These are phyloP conservation scores for Myotis davidii DNA, from an alignment of 2,113 vertebrate species.

Conservation along the genomic window DNA sequence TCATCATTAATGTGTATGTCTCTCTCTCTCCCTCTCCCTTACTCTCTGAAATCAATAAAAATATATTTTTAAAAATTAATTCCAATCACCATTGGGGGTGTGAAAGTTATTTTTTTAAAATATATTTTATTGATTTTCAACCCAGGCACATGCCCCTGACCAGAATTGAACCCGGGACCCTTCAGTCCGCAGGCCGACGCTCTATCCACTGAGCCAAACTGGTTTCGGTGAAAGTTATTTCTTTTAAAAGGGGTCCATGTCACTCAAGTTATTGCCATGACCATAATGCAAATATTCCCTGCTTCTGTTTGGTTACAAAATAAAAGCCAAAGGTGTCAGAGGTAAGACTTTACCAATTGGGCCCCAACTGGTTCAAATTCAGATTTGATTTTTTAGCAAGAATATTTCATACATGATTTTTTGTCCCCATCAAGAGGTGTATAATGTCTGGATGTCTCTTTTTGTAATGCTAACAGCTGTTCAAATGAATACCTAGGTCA, in stretches of 20 bases:
- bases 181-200: too few relatives aligned
- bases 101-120: conserved; percentile 11
- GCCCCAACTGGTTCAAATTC: conserved; percentile 3
- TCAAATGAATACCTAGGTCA: neutral
- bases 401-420: conserved; percentile 7
- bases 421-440: neutral
- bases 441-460: neutral
- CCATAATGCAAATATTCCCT: neutral
- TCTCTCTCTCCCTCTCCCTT: too few relatives aligned
- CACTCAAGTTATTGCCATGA: neutral
- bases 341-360: neutral
- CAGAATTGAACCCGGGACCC: too few relatives aligned
- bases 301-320: neutral
- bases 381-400: conserved; percentile 30
- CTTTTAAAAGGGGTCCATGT: neutral
- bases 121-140: too few relatives aligned
- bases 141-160: too few relatives aligned
- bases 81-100: neutral
- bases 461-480: neutral
- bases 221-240: conserved; percentile 2
- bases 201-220: too few relatives aligned
- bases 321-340: neutral
- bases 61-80: neutral
- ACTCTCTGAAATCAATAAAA: too few relatives aligned
- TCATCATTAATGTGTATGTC: too few relatives aligned